Conservation (phyloP, 2,888 invertebrate genomes). For the Camponotus fellah region DNA sequence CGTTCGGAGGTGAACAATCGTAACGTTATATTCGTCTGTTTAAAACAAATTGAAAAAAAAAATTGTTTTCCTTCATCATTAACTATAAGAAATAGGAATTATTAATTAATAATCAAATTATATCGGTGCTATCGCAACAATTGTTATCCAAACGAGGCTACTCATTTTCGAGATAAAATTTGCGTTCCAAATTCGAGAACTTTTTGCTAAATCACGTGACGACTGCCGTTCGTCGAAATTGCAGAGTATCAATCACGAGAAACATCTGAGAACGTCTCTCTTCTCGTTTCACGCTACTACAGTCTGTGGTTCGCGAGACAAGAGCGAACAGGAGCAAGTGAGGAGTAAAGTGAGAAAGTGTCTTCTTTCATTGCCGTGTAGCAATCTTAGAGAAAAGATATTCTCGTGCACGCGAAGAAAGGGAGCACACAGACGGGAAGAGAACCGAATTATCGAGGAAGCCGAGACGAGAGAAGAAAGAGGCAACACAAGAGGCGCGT, state of each 20-base stretch:
- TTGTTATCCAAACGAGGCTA: neutral
- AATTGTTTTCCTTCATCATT: neutral
- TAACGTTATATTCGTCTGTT: neutral
- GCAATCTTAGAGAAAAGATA: slow-evolving; percentile 43
- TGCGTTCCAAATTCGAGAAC: neutral
- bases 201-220: slow-evolving; percentile 19
- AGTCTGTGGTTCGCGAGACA: neutral
- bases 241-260: slow-evolving; percentile 39
- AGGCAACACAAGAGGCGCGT: slow-evolving; percentile 70
- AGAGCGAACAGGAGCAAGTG: neutral
- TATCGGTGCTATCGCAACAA: neutral
- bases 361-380: slow-evolving; percentile 31
- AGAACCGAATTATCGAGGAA: slow-evolving; percentile 52
- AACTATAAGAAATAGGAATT: slow-evolving; percentile 39
- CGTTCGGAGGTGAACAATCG: slow-evolving; percentile 53
- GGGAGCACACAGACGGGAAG: slow-evolving; percentile 44
- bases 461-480: slow-evolving; percentile 48
- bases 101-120: slow-evolving; percentile 19
- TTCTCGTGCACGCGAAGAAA: slow-evolving; percentile 57
- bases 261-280: slow-evolving; percentile 9
- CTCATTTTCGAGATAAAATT: slow-evolving; percentile 11
- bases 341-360: neutral
- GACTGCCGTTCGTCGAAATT: slow-evolving; percentile 15
- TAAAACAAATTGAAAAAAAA: neutral
- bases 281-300: neutral